These are phyloP conservation scores for Morone chrysops DNA, from an alignment of 2,113 vertebrate species.

Conservation along the genomic window DNA sequence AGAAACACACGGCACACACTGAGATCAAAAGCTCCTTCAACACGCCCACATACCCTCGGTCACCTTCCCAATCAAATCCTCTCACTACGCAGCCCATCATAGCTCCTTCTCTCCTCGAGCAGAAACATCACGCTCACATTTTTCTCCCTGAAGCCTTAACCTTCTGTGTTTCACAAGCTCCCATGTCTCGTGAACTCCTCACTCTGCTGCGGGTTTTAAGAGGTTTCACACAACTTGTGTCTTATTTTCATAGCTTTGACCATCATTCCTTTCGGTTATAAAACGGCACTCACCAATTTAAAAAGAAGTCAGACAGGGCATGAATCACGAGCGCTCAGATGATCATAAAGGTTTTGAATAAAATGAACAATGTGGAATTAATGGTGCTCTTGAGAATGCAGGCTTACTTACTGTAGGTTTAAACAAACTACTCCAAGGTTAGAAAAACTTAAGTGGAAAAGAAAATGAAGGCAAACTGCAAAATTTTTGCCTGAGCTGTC, in stretches of 20 bases:
- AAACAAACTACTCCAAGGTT: not conserved
- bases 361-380: not conserved
- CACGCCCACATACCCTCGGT: constrained; percentile 38
- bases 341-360: not conserved
- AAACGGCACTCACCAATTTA: not conserved
- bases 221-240: not conserved
- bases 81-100: constrained; percentile 20
- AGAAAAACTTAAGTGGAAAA: not conserved
- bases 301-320: not conserved
- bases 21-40: constrained; percentile 66
- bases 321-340: not conserved
- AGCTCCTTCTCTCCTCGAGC: constrained; percentile 30
- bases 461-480: not conserved
- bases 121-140: constrained; percentile 20
- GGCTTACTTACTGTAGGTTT: not conserved
- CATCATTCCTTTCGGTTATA: not conserved
- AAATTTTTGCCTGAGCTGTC: not conserved
- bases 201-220: constrained; percentile 6
- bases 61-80: constrained; percentile 64
- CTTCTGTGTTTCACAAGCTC: constrained; percentile 11
- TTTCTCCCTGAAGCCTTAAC: constrained; percentile 16
- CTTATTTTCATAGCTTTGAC: not conserved
- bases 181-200: not conserved
- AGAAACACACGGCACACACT: constrained; percentile 6
- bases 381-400: not conserved